A percentile compares a stretch with the other conserved stretches of the same genome.
Conservation (phyloP, 2,797 vertebrate genomes). For the Carcharodon carcharias region DNA sequence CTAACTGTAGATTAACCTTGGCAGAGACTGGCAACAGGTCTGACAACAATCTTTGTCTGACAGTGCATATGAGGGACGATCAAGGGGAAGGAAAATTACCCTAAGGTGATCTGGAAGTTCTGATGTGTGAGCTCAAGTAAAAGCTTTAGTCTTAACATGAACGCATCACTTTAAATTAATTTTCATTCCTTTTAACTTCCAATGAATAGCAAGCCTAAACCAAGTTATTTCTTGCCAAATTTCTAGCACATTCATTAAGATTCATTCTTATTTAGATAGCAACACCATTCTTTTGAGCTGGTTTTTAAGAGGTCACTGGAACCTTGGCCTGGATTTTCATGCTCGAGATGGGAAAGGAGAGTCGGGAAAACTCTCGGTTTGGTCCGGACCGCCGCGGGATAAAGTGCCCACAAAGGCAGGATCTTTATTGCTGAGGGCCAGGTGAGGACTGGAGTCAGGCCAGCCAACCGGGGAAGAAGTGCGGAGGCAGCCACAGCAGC, state of each 20-base stretch:
- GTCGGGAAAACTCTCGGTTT: no score
- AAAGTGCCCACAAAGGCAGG: no score
- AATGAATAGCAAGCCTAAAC: not conserved
- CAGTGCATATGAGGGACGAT: not conserved
- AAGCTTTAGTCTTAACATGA: not conserved
- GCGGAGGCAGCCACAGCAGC: no score
- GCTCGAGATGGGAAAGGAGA: no score
- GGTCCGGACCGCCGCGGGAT: no score
- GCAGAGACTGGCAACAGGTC: not conserved
- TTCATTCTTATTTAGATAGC: not conserved
- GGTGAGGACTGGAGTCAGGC: no score
- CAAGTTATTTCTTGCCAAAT: not conserved
- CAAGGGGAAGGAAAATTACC: not conserved
- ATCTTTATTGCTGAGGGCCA: no score
- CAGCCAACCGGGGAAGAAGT: no score
- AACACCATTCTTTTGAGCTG: not conserved
- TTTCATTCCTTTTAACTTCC: not conserved
- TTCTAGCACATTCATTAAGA: not conserved
- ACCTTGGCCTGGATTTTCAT: not conserved
- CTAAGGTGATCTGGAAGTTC: not conserved
- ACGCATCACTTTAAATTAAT: not conserved
- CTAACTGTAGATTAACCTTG: not conserved
- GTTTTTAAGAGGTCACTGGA: not conserved
- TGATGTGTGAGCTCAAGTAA: not conserved
- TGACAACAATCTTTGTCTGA: not conserved